Evolutionary conservation across 1,140 invertebrate species (phyloP).

Genomic region (Formica selysi): DNA sequence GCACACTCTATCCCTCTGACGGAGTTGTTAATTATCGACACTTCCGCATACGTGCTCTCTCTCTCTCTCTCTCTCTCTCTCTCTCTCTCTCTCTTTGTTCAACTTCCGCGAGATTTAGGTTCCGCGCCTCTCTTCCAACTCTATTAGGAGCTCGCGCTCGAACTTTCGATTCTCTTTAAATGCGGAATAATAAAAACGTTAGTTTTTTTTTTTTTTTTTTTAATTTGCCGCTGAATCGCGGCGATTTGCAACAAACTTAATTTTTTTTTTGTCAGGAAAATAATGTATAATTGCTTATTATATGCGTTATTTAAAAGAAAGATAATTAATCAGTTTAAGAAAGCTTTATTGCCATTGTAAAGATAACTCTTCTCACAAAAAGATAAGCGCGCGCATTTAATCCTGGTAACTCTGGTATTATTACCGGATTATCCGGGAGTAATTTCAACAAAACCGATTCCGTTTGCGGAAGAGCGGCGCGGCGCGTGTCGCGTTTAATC

Average conservation of each 20-base stretch:
- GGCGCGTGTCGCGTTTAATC: constrained; percentile 36
- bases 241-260: neutral
- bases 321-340: neutral
- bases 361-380: neutral
- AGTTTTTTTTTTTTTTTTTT: neutral
- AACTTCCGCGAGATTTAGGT: constrained; percentile 43
- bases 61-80: neutral
- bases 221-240: neutral
- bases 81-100: neutral
- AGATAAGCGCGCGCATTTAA: constrained; percentile 28
- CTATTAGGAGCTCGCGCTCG: neutral
- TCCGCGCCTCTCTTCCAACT: neutral
- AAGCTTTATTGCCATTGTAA: neutral
- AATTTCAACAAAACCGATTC: constrained; percentile 57
- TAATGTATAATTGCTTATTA: neutral
- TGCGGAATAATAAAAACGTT: neutral
- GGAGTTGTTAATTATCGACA: constrained; percentile 59
- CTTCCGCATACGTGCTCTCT: neutral
- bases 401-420: constrained; percentile 25
- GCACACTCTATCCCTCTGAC: constrained; percentile 16
- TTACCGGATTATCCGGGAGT: constrained; percentile 46
- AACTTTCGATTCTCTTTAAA: neutral
- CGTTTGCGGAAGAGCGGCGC: neutral
- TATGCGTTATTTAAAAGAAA: neutral
- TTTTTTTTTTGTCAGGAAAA: neutral